A percentile compares a stretch with the other conserved stretches of the same genome.
These are phyloP conservation scores for Ranitomeya variabilis DNA, from an alignment of 2,113 vertebrate species.

Conservation along the genomic window DNA sequence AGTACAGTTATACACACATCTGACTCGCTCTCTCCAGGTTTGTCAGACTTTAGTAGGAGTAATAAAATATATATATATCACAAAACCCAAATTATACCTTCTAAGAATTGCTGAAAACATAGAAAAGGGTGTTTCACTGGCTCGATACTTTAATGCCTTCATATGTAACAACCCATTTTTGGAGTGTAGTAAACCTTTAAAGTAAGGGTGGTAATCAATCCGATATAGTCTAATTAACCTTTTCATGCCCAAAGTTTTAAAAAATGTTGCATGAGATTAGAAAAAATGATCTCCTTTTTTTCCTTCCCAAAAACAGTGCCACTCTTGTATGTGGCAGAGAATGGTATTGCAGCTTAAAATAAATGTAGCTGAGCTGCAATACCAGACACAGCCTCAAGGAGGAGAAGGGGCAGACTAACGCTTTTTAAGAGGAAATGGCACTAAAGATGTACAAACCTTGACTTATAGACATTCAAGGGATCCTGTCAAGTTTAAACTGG, in stretches of 20 bases:
- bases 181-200: conserved; percentile 19
- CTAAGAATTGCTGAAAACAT: conserved; percentile 63
- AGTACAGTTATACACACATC: conserved; percentile 76
- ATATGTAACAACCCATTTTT: conserved; percentile 1
- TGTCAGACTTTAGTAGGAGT: conserved; percentile 62
- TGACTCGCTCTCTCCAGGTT: conserved; percentile 73
- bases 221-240: conserved; percentile 9
- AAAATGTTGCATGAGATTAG: neutral
- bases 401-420: too few relatives aligned
- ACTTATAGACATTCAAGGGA: too few relatives aligned
- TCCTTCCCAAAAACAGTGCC: neutral
- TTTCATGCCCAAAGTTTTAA: neutral
- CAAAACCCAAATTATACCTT: conserved; percentile 62
- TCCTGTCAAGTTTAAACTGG: too few relatives aligned
- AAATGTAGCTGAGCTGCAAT: neutral
- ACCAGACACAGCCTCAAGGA: neutral
- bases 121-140: conserved; percentile 39
- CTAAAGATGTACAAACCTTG: too few relatives aligned
- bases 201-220: neutral
- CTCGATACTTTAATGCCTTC: conserved; percentile 25
- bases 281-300: neutral
- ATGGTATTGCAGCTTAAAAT: neutral
- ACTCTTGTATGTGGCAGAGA: neutral
- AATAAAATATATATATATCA: conserved; percentile 53
- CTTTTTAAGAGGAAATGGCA: too few relatives aligned